Conservation (phyloP, 2,888 invertebrate species). For the Drosophila limbata region DNA sequence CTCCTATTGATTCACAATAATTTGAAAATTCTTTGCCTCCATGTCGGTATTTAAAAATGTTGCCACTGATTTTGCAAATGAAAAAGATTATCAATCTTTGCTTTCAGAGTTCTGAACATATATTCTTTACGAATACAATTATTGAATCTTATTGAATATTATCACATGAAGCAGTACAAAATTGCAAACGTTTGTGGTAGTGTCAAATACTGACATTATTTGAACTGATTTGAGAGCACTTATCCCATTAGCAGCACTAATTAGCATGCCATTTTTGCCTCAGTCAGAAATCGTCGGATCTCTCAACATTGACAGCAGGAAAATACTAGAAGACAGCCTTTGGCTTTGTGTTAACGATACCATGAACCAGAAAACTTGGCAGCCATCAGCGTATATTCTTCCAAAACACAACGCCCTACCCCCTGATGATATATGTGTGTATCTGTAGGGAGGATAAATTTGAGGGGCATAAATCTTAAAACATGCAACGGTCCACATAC, state of each 20-base stretch:
- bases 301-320: constrained; percentile 73
- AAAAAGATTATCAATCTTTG: no score
- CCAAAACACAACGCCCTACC: constrained; percentile 36
- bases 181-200: no score
- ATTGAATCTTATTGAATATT: no score
- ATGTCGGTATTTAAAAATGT: no score
- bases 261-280: constrained; percentile 57
- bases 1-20: no score
- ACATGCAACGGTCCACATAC: constrained; percentile 28
- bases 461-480: constrained; percentile 70
- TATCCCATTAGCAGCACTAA: constrained; percentile 67
- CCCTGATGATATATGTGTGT: neutral
- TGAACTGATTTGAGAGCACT: constrained; percentile 23
- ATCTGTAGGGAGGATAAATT: neutral
- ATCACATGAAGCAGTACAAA: no score
- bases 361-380: constrained; percentile 45
- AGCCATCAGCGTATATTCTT: constrained; percentile 37
- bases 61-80: no score
- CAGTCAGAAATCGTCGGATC: constrained; percentile 70
- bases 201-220: neutral
- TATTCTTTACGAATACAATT: no score
- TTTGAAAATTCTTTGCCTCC: no score
- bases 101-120: no score
- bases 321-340: constrained; percentile 53
- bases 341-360: constrained; percentile 76